A percentile compares a stretch with the other conserved stretches of the same genome.
Evolutionary conservation across 2,888 invertebrate species (phyloP).

Genomic region (Pollenia griseotomentosa): DNA sequence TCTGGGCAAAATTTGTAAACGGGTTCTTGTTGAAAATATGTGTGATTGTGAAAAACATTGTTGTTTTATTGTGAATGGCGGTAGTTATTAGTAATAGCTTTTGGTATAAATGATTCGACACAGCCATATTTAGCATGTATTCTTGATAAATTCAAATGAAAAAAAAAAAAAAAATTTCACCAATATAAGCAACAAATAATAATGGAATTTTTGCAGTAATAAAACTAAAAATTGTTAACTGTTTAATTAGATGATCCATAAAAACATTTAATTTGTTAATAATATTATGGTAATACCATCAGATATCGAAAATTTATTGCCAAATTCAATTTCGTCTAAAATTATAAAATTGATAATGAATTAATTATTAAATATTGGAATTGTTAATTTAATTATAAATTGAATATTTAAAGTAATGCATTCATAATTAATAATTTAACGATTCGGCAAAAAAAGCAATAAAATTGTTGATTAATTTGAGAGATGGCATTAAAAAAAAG

Average conservation of each 20-base stretch:
- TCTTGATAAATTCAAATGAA: too few relatives aligned
- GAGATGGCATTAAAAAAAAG: not conserved
- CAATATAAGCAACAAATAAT: not conserved
- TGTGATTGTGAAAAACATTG: too few relatives aligned
- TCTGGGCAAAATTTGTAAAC: too few relatives aligned
- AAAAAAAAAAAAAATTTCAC: too few relatives aligned
- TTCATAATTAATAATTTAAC: slow-evolving; percentile 16
- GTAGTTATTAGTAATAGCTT: too few relatives aligned
- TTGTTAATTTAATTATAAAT: not conserved
- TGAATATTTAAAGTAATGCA: not conserved
- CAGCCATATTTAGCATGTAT: too few relatives aligned
- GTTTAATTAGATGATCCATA: not conserved
- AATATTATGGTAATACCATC: not conserved
- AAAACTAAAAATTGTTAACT: not conserved
- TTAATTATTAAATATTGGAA: not conserved
- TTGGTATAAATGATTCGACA: too few relatives aligned
- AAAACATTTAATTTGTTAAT: not conserved
- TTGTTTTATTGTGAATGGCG: too few relatives aligned
- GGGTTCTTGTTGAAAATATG: too few relatives aligned
- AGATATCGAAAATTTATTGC: not conserved
- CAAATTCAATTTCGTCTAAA: too few relatives aligned
- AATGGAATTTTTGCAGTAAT: not conserved
- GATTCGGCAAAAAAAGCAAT: not conserved
- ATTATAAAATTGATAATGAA: not conserved
- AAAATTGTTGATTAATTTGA: slow-evolving; percentile 18